Conservation (phyloP, 2,797 vertebrate genomes). For the Diceros bicornis region DNA sequence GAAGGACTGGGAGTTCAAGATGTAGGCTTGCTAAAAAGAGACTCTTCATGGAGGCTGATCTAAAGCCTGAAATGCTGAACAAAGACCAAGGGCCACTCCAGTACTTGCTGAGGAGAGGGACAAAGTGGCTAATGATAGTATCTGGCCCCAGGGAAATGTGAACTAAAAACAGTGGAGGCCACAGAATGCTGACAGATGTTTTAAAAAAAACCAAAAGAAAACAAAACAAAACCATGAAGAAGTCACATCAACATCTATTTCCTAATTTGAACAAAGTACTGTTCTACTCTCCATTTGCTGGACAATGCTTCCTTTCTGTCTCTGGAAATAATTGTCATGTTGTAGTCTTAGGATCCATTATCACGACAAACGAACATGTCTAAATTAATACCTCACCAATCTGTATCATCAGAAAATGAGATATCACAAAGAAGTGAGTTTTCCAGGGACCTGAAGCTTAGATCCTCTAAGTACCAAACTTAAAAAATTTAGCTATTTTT, state of each 20-base stretch:
- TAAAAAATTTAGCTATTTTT: slow-evolving; percentile 47
- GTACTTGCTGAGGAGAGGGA: background rate
- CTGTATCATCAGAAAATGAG: slow-evolving; percentile 22
- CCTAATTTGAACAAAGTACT: slow-evolving; percentile 42
- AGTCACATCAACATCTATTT: background rate
- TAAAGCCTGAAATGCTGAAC: slow-evolving; percentile 18
- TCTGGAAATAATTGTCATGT: background rate
- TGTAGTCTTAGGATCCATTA: background rate
- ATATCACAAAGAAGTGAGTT: slow-evolving; percentile 42
- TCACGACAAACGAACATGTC: background rate
- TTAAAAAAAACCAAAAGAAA: too few species aligned
- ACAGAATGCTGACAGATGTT: background rate
- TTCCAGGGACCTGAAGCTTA: slow-evolving; percentile 50
- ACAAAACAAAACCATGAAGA: background rate
- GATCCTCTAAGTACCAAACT: slow-evolving; percentile 15
- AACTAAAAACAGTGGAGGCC: background rate
- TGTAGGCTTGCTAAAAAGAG: background rate
- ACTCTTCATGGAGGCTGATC: background rate
- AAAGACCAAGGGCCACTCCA: background rate
- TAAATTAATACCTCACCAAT: slow-evolving; percentile 26
- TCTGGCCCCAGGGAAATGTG: slow-evolving; percentile 6
- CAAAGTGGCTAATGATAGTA: background rate
- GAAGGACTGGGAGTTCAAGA: background rate
- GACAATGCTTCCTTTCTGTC: slow-evolving; percentile 31
- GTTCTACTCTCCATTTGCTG: background rate